A percentile compares a stretch with the other conserved stretches of the same genome.
phyloP scores from a whole-genome alignment of 2,113 vertebrate genomes.

The Ifrita kowaldi region DNA sequence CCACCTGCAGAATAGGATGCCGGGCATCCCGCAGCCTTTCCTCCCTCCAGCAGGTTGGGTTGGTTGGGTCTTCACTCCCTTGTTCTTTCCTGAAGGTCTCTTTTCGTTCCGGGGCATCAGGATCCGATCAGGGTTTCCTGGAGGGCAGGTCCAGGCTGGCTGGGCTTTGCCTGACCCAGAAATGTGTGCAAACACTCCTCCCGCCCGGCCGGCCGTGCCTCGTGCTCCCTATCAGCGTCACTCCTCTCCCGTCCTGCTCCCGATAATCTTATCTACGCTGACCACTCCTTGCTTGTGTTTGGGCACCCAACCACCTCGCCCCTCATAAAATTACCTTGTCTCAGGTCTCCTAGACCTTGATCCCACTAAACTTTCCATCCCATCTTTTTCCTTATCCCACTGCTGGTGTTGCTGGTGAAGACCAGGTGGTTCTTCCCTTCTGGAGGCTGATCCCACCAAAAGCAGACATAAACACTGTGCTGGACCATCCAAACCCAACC shows the following conservation, averaged over 20 bases:
- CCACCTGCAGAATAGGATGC: accelerated
- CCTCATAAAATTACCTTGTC: constrained; percentile 41
- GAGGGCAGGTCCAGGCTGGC: neutral
- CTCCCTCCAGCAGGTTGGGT: accelerated
- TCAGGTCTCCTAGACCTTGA: constrained; percentile 47
- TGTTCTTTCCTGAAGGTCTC: neutral
- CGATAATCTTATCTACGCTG: constrained; percentile 43
- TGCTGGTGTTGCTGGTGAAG: neutral
- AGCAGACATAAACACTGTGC: neutral
- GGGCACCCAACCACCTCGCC: constrained; percentile 37
- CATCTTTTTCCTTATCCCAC: neutral
- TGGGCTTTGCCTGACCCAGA: neutral
- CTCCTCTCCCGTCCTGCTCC: constrained; percentile 6
- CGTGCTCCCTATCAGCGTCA: neutral
- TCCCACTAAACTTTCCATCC: constrained; percentile 23
- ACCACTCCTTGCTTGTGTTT: constrained; percentile 60
- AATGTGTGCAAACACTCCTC: neutral
- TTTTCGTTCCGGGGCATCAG: accelerated
- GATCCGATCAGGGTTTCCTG: accelerated
- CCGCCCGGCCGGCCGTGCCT: neutral
- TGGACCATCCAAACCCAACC: neutral
- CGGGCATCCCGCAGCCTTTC: accelerated
- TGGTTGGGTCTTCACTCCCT: neutral
- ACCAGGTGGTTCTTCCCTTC: neutral
- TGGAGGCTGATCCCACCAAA: neutral